These are phyloP conservation scores for Centruroides sculpturatus DNA, from an alignment of 1,140 invertebrate species.

Conservation along the genomic window DNA sequence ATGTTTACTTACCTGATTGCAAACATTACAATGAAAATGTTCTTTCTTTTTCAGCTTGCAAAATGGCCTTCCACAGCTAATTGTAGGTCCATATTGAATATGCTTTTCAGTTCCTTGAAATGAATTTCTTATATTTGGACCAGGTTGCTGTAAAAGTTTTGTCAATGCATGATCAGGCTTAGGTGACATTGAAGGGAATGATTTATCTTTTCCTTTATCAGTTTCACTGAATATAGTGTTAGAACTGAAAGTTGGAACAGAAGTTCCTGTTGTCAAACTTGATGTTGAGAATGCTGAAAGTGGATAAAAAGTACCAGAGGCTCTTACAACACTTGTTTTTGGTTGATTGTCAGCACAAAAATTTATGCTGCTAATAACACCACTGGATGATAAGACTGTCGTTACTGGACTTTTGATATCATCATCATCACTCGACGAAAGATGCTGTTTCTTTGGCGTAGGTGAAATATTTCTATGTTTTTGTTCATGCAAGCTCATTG, in stretches of 20 bases:
- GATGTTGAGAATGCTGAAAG: conserved; percentile 37
- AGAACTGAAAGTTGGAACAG: conserved; percentile 10
- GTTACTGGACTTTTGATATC: neutral
- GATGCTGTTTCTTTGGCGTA: conserved; percentile 10
- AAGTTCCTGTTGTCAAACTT: conserved; percentile 10
- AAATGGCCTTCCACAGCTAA: conserved; percentile 62
- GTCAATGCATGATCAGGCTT: conserved; percentile 18
- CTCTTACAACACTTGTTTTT: conserved; percentile 54
- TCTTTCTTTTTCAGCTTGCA: conserved; percentile 71
- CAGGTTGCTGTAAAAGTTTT: conserved; percentile 25
- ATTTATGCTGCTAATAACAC: too few relatives aligned
- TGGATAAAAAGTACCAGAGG: conserved; percentile 82
- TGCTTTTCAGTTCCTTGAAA: conserved; percentile 20
- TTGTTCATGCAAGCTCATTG: conserved; percentile 56
- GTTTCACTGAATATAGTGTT: neutral
- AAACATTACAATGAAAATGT: conserved; percentile 74
- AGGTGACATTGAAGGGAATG: neutral
- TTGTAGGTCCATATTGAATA: conserved; percentile 35
- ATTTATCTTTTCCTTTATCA: neutral
- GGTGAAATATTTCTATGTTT: conserved; percentile 25
- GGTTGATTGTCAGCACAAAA: neutral
- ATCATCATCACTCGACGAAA: conserved; percentile 5
- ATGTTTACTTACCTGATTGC: conserved; percentile 47
- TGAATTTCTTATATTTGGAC: conserved; percentile 28
- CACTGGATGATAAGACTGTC: too few relatives aligned